A percentile compares a stretch with the other conserved stretches of the same genome.
Conservation (phyloP, 2,797 vertebrate genomes). For the Macropodus opercularis region DNA sequence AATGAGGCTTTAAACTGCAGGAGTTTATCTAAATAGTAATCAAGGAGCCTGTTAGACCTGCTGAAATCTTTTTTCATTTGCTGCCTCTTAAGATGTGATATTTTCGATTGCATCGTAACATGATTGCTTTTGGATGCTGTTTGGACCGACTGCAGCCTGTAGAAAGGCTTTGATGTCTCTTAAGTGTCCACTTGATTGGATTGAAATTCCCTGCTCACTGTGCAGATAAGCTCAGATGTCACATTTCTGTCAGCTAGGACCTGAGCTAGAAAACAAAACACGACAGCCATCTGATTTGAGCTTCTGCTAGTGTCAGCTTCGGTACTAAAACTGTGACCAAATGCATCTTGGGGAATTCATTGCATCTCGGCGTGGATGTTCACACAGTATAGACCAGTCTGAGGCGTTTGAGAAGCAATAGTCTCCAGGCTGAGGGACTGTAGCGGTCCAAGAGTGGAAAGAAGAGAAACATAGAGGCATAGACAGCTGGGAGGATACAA, state of each 20-base stretch:
- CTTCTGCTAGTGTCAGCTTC: conserved; percentile 1
- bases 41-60: conserved; percentile 1
- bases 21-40: conserved; percentile 21
- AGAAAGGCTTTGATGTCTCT: conserved; percentile 13
- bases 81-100: not conserved
- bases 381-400: conserved; percentile 32
- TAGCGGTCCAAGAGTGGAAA: conserved; percentile 38
- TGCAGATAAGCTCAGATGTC: not conserved
- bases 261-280: conserved; percentile 3
- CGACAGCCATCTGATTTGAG: not conserved
- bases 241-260: conserved; percentile 4
- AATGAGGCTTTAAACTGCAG: conserved; percentile 11
- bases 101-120: conserved; percentile 8
- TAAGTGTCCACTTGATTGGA: conserved; percentile 8
- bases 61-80: not conserved
- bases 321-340: conserved; percentile 5
- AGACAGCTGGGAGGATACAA: conserved; percentile 58
- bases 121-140: conserved; percentile 10
- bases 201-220: conserved; percentile 6
- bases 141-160: conserved; percentile 6
- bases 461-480: conserved; percentile 39
- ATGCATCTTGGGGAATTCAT: conserved; percentile 28
- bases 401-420: conserved; percentile 64
- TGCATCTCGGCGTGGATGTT: conserved; percentile 23
- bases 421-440: conserved; percentile 52